phyloP scores from a whole-genome alignment of 2,888 invertebrate species.

The Xestia sexstrigata region DNA sequence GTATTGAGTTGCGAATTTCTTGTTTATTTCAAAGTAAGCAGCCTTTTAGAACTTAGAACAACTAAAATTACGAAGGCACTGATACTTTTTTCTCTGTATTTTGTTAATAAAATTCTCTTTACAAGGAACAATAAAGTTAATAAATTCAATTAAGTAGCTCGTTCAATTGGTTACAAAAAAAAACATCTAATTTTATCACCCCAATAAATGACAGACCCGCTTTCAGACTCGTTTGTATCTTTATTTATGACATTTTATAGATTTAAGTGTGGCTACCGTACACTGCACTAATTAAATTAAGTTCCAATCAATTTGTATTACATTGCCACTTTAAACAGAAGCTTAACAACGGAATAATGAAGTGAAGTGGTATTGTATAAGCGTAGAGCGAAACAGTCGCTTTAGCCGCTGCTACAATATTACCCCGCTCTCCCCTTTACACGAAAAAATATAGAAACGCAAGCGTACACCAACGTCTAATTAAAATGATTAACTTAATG shows the following conservation, averaged over 20 bases:
- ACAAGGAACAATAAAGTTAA: slow-evolving; percentile 58
- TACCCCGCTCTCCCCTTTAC: slow-evolving; percentile 63
- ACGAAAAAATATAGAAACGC: slow-evolving; percentile 78
- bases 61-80: neutral
- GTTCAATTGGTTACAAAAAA: slow-evolving; percentile 54
- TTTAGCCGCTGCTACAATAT: slow-evolving; percentile 29
- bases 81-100: neutral
- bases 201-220: slow-evolving; percentile 59
- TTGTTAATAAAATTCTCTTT: slow-evolving; percentile 26
- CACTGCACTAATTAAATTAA: slow-evolving; percentile 35
- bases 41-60: neutral
- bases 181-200: slow-evolving; percentile 62
- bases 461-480: slow-evolving; percentile 87
- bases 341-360: slow-evolving; percentile 29
- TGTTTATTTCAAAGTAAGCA: slow-evolving; percentile 33
- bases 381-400: slow-evolving; percentile 36
- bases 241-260: slow-evolving; percentile 65
- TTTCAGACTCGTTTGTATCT: slow-evolving; percentile 61
- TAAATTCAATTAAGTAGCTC: slow-evolving; percentile 65
- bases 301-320: slow-evolving; percentile 45
- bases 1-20: slow-evolving; percentile 61
- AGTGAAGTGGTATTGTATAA: slow-evolving; percentile 47
- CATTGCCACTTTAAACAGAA: slow-evolving; percentile 39
- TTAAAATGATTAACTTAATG: slow-evolving; percentile 91
- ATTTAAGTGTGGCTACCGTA: slow-evolving; percentile 57